Base-by-base conservation (phyloP, 2,888 invertebrate genomes). In the Slavum lentiscoides region DNA sequence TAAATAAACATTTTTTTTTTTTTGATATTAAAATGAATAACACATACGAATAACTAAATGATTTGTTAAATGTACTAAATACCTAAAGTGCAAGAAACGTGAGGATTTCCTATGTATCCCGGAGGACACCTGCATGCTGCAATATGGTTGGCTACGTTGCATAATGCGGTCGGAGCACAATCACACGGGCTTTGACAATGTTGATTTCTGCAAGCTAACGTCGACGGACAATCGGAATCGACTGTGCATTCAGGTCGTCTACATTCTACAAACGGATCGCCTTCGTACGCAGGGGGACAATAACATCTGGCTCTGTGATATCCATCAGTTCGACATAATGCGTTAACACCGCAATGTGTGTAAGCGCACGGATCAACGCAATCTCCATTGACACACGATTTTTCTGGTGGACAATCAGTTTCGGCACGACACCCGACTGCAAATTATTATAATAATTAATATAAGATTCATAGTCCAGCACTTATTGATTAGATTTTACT, bases 111-210 rank as follows among this genome's bases (percentile, higher is more conserved):
- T 82, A 88, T 89, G 84, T 92, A 93, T 21, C 94, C 94, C 67
- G 94, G 91, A 61, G 94, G 93, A 86, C 96, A 96, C 84, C 92
- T 90, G 85, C 96, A 96, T 74, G 90, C 89, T 1, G 95, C 91
- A 80, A 89, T 87, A 86, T 96, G 96, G 83, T 93, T 91, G 7
- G 67, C 75, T 8, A 94, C 94, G 2, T 89, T 90, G 85, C 96
- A 96, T 82, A 91, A 88, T 2, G 95, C 93, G 15, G 89, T 90
- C 9, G 89, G 87, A n/a, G 94, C 93, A 85, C 95, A 96, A 76
- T 92, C 90, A 86, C 96, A 96, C 11, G 95, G 95, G 88, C 93
- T 92, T 85, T 91, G 91, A 85, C 96, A 97, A 82, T 90, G 90
- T 85, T 92, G 92, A 84, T 91, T 91, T 83, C 90, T 89, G 85